Base-by-base conservation (phyloP, 2,113 vertebrate species). In the Dasypus novemcinctus region DNA sequence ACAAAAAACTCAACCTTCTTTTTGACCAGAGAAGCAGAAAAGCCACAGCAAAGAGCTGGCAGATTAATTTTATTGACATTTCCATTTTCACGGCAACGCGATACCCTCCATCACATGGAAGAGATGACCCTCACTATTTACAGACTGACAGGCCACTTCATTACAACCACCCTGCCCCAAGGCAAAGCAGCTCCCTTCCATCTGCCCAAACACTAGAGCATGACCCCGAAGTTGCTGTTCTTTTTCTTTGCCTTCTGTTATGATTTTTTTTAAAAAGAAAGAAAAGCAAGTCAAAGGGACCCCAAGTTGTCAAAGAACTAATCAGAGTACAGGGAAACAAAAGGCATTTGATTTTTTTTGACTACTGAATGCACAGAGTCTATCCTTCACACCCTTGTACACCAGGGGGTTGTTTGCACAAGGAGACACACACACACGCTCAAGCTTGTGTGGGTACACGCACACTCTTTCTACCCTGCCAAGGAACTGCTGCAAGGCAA, bases 61-160 rank as follows among this genome's bases (percentile, higher is more conserved):
- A 99, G 99, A 99, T 99, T 99, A 99, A 99, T 99, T 99, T 99
- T 99, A 99, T 99, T 99, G 99, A 99, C 99, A 99, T 99, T 99
- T 99, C 99, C 99, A 99, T 99, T 99, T 99, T 99, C 99, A 99
- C 99, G 99, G 99, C 99, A 99, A 99, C 98, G 98, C 97, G 99
- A 99, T 99, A 99, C 98, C 98, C 98, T 99, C 98, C 98, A 99
- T 98, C 98, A 98, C 99, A 98, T 98, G 98, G 98, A 98, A 98
- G 97, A 98, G 98, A 99, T 98, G 99, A 99, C 99, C 99, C 99
- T 97, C 98, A 98, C 99, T 99, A 99, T 99, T 99, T 99, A 99
- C 99, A 99, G 99, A 99, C 99, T 99, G 99, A 99, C 99, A 99
- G 99, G 99, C 99, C 99, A 99, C 99, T 99, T 99, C 99, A 99